These are phyloP conservation scores for Phrynocephalus guinanensis DNA, from an alignment of 2,797 vertebrate genomes.

Conservation along the genomic window DNA sequence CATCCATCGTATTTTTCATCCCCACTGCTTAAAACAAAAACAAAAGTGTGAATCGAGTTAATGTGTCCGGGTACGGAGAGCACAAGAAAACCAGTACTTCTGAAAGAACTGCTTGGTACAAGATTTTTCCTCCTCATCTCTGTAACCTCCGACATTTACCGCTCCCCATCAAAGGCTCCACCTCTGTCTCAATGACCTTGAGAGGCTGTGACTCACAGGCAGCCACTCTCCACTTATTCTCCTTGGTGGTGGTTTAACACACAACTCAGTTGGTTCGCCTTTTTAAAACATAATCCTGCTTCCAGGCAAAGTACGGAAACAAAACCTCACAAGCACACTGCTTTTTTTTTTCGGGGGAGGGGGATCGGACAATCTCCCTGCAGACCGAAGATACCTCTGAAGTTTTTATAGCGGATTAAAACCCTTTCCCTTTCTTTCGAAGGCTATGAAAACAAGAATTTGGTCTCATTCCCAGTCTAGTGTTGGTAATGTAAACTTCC, in stretches of 20 bases:
- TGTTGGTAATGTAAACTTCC: slow-evolving; percentile 21
- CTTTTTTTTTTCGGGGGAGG: background rate
- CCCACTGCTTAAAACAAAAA: background rate
- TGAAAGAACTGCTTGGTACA: background rate
- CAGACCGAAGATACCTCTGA: background rate
- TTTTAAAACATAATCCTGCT: background rate
- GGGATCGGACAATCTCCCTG: background rate
- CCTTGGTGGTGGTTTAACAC: background rate
- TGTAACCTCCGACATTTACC: background rate
- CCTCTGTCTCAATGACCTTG: slow-evolving; percentile 67
- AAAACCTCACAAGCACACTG: background rate
- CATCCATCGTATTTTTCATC: background rate
- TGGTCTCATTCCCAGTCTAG: slow-evolving; percentile 24
- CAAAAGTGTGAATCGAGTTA: background rate
- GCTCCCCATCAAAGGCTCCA: slow-evolving; percentile 13
- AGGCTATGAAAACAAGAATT: slow-evolving; percentile 17
- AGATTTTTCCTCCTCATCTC: background rate
- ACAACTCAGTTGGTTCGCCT: background rate
- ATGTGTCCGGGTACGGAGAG: background rate
- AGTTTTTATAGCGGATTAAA: background rate
- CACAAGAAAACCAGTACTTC: background rate
- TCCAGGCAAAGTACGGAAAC: background rate
- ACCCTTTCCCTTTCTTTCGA: accelerated
- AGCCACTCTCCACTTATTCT: slow-evolving; percentile 1
- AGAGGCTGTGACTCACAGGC: slow-evolving; percentile 55